Base-by-base conservation (phyloP, 1,140 invertebrate genomes). In the Batillaria attramentaria region DNA sequence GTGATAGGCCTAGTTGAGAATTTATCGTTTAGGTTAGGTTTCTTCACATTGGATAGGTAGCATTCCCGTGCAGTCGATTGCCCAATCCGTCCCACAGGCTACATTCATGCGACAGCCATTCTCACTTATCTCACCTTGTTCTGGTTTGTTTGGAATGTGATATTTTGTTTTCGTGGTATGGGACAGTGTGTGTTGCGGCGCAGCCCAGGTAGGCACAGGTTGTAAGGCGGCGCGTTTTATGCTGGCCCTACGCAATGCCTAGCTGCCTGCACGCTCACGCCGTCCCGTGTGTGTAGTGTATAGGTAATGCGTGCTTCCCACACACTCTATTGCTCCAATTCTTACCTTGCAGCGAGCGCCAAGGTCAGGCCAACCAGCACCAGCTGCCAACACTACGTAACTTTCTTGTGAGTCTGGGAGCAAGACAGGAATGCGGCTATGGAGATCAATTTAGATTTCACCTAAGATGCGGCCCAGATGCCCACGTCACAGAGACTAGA, bases 301-400 rank as follows among this genome's bases (percentile, higher is more conserved):
- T 60, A 60, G 57, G 57, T 60, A 60, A 60, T 60, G 57, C 57
- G 57, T 60, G 57, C 57, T 60, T 60, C 57, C 31, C 57, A 60
- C 57, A 60, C 57, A 60, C 57, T 60, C 57, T 28, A 60, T 60
- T 60, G 57, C 57, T 60, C 57, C 54, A 39, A 57, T 73, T 57
- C 35, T 73, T 31, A 57, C n/a, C 39, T 75, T 75, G 73, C 73
- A 75, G 73, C 54, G 35, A 31, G 39, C 18, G 73, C 73, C 54
- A 62, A 75, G 73, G 73, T 75, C 73, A 75, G 73, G 73, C 18
- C 57, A 62, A 62, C 73, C 73, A 66, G 66, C 75, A 77, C 28
- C 20, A 77, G 43, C 62, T 68, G 62, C 62, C 43, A 37, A 75
- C 16, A 60, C 35, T 39, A n/a, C n/a, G n/a, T n/a, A n/a, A n/a